These are phyloP conservation scores for Neoarius graeffei DNA, from an alignment of 2,113 vertebrate species.

Conservation along the genomic window DNA sequence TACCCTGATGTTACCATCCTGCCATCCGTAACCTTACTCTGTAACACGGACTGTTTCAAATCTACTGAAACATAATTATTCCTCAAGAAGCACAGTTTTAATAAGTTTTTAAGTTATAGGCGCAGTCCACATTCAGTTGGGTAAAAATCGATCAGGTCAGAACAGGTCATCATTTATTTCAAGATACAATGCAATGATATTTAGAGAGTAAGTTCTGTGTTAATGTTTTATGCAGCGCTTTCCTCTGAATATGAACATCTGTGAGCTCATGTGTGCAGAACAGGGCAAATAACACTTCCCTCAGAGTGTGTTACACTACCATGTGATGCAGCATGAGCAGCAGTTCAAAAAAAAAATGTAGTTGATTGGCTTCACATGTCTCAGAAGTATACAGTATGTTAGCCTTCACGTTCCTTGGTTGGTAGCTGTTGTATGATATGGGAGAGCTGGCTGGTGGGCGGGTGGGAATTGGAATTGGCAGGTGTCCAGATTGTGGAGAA, in stretches of 20 bases:
- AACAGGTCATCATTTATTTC: neutral
- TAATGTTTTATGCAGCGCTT: neutral
- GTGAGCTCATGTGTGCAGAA: neutral
- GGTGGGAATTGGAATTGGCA: neutral
- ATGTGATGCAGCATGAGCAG: neutral
- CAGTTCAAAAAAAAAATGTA: neutral
- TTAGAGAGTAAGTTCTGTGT: neutral
- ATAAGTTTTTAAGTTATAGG: neutral
- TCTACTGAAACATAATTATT: neutral
- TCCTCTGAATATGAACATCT: neutral
- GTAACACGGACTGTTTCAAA: neutral
- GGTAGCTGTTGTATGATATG: neutral
- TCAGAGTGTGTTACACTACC: neutral
- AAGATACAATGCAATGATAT: neutral
- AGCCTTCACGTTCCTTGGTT: neutral
- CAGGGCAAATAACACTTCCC: neutral
- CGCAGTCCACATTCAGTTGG: neutral
- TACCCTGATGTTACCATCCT: neutral
- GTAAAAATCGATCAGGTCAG: neutral
- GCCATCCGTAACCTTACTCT: neutral
- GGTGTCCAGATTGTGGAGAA: neutral
- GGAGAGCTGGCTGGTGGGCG: neutral
- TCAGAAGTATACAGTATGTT: neutral
- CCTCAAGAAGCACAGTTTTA: neutral
- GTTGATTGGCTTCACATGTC: neutral